phyloP scores from a whole-genome alignment of 2,888 invertebrate genomes.

The Leptogaster cylindrica region DNA sequence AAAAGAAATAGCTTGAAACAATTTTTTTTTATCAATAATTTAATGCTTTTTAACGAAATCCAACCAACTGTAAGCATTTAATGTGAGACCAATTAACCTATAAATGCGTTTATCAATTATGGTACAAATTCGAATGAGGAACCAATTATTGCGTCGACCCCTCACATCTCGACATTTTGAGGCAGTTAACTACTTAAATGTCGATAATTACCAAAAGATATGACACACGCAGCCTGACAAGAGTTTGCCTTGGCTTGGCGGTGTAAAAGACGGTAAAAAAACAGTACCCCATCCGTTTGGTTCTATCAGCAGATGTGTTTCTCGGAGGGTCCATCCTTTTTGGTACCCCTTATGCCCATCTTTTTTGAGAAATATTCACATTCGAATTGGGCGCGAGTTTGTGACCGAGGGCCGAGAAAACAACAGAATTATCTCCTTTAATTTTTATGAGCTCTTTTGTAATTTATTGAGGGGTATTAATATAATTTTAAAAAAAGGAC shows the following conservation, averaged over 20 bases:
- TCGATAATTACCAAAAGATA: conserved; percentile 22
- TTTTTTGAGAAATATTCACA: not conserved
- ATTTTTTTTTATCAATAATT: too few relatives aligned
- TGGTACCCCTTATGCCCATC: too few relatives aligned
- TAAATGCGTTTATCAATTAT: too few relatives aligned
- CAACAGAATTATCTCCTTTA: too few relatives aligned
- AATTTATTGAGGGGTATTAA: conserved; percentile 28
- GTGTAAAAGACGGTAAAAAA: not conserved
- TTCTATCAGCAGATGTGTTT: conserved; percentile 1
- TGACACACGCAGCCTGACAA: conserved; percentile 28
- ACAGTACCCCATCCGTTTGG: not conserved
- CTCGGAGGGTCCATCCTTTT: too few relatives aligned
- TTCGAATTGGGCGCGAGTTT: conserved; percentile 5
- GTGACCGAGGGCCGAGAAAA: conserved; percentile 5
- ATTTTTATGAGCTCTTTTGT: conserved; percentile 24
- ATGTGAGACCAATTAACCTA: too few relatives aligned
- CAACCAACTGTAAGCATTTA: too few relatives aligned
- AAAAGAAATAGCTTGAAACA: too few relatives aligned
- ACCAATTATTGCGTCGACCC: too few relatives aligned
- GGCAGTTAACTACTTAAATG: conserved; percentile 33
- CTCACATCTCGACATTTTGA: not conserved
- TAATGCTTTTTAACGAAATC: too few relatives aligned
- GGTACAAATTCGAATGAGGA: too few relatives aligned
- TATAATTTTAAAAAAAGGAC: conserved; percentile 4
- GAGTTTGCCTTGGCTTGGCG: conserved; percentile 4